Evolutionary conservation across 2,113 vertebrate genomes (phyloP).

Genomic region (Anolis carolinensis): DNA sequence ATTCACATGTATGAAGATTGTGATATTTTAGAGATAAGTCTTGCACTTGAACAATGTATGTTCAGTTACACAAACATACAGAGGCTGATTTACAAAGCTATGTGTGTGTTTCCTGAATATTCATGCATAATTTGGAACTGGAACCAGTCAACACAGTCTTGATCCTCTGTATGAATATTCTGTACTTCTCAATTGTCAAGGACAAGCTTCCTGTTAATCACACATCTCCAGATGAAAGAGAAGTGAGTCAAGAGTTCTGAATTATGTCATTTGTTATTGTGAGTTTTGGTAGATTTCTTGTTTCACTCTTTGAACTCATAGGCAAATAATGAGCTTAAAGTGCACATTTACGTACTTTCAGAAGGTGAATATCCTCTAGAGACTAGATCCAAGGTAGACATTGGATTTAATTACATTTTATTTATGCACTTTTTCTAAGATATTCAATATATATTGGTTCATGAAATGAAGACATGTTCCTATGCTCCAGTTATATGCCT

Average conservation of each 20-base stretch:
- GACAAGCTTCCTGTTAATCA: neutral
- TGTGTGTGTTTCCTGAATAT: no score
- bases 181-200: neutral
- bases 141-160: no score
- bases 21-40: no score
- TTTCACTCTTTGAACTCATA: neutral
- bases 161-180: no score
- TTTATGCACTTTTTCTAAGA: neutral
- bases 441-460: neutral
- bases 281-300: neutral
- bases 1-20: no score
- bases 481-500: neutral
- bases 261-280: neutral
- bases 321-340: neutral
- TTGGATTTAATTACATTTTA: neutral
- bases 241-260: neutral
- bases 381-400: neutral
- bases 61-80: no score
- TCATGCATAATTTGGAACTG: no score
- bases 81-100: no score
- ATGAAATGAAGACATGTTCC: neutral
- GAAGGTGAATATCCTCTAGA: neutral
- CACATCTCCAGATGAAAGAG: neutral
- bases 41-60: no score
- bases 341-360: neutral